Percentiles rank a stretch among this genome's conserved stretches.
Conservation (phyloP, 2,113 vertebrate genomes). For the Grammomys surdaster region DNA sequence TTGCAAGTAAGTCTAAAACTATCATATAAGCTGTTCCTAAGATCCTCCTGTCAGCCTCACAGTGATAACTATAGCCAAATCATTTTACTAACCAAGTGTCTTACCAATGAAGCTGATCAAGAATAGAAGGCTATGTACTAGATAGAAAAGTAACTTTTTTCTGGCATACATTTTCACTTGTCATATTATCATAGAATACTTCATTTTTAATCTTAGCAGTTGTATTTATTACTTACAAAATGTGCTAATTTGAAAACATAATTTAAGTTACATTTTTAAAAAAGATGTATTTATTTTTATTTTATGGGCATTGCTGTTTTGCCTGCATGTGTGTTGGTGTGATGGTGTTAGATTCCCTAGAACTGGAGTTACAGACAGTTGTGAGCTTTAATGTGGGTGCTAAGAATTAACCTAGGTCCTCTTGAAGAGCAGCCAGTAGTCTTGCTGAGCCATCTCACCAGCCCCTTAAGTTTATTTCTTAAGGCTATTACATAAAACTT, state of each 20-base stretch:
- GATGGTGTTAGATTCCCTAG: no score
- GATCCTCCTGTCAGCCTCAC: background rate
- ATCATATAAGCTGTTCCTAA: background rate
- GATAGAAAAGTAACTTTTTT: background rate
- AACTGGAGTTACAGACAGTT: no score
- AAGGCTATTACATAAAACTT: background rate
- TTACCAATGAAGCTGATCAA: background rate
- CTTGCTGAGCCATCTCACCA: no score
- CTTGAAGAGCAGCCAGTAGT: no score
- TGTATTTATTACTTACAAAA: background rate
- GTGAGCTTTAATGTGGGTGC: no score
- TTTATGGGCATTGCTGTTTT: no score
- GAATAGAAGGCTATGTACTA: background rate
- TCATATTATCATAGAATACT: background rate
- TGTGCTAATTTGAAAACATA: conserved; percentile 33
- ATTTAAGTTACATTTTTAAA: background rate
- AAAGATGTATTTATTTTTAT: no score
- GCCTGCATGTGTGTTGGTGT: no score
- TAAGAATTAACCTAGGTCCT: no score
- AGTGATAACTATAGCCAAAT: background rate
- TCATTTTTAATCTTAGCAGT: background rate
- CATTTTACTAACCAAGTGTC: background rate
- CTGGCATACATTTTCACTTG: conserved; percentile 24
- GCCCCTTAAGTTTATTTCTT: background rate
- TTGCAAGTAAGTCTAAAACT: background rate